A percentile compares a stretch with the other conserved stretches of the same genome.
phyloP scores from a whole-genome alignment of 1,140 invertebrate genomes.

The Eubasilissa regina region DNA sequence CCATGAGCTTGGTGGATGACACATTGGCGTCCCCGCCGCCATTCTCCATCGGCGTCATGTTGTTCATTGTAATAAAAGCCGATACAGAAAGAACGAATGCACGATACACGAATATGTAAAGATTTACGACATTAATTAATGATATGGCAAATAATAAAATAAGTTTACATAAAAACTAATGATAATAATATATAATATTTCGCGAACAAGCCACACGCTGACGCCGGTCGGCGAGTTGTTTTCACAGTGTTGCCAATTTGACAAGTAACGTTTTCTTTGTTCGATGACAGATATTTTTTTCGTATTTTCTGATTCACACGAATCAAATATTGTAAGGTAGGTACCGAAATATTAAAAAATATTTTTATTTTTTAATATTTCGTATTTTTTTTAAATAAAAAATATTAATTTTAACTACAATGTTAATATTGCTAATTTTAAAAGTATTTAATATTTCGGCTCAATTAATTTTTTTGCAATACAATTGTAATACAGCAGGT shows the following conservation, averaged over 20 bases:
- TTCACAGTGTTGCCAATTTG: conserved; percentile 51
- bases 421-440: too few relatives aligned
- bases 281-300: conserved; percentile 49
- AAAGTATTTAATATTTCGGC: too few relatives aligned
- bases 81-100: conserved; percentile 12
- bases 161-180: neutral
- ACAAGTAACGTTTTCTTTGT: conserved; percentile 45
- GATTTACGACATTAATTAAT: conserved; percentile 21
- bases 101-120: conserved; percentile 5
- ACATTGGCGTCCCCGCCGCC: conserved; percentile 72
- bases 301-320: conserved; percentile 31
- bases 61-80: conserved; percentile 38
- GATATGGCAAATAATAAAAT: conserved; percentile 4
- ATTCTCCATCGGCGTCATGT: conserved; percentile 64
- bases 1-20: conserved; percentile 73
- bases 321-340: neutral
- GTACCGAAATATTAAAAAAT: too few relatives aligned
- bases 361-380: too few relatives aligned
- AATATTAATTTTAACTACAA: too few relatives aligned
- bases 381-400: too few relatives aligned
- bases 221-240: conserved; percentile 52
- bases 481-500: too few relatives aligned
- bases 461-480: too few relatives aligned
- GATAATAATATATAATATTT: conserved; percentile 23
- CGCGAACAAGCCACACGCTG: conserved; percentile 46